Base-by-base conservation (phyloP, 2,113 vertebrate genomes). In the Tetraodon nigroviridis region DNA sequence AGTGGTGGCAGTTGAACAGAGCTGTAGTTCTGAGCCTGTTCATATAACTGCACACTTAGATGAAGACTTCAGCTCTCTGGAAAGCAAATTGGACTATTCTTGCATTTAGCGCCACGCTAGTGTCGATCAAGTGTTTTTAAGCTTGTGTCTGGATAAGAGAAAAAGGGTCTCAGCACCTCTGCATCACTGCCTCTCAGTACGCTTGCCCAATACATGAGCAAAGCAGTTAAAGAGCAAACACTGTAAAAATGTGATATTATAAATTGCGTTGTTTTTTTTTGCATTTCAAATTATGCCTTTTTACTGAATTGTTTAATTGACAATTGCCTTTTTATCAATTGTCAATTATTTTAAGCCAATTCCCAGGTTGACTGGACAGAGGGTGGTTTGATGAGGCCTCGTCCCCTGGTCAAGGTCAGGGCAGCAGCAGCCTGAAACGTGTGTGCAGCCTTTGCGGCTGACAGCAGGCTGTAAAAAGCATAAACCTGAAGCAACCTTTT, bases 71-170 rank as follows among this genome's bases (percentile, higher is more conserved):
- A 61, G 63, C 79, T 77, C 76, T 77, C 73, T 86, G 83, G 86
- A 68, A 56, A 89, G 85, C 82, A 86, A 89, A 88, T 85, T 82
- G 75, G 62, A 72, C 75, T 62, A 78, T 88, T 90, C 80, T 82
- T 78, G 53, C 57, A 76, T 88, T 84, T 77, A 79, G 74, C 75
- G 58, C 78, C 15, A 37, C 52, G 68, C 78, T 77, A 63, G 70
- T 81, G 84, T 84, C 70, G 62, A 71, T 86, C 75, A 78, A 83
- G 86, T 82, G 73, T 71, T 61, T 37, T 37, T 55, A 32, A 19
- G 58, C 71, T 77, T 61, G 69, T 75, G 41, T 77, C 63, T 63
- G 51, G 61, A 74, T 64, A 70, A 80, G 75, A 66, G 61, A 53
- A 50, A 55, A 14, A 13, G 46, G 47, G 47, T 67, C 67, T 71